Conservation (phyloP, 1,140 invertebrate species). For the Chrysomallon squamiferum region DNA sequence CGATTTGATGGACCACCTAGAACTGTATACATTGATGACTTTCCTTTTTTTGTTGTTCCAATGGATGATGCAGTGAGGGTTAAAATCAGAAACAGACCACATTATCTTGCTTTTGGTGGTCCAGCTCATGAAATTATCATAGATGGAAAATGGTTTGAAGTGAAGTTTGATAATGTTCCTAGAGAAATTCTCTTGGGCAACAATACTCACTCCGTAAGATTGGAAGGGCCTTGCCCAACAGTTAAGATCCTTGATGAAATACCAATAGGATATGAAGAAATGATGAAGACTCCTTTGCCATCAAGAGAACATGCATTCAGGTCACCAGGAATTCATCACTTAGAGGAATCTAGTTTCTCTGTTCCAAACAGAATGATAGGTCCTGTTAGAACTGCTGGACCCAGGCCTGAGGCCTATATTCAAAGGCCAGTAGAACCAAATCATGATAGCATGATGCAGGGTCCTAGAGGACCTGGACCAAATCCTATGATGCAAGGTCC, state of each 20-base stretch:
- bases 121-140: conserved; percentile 83
- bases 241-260: conserved; percentile 66
- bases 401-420: background rate
- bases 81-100: conserved; percentile 75
- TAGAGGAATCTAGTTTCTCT: background rate
- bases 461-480: no score
- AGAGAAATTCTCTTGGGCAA: conserved; percentile 59
- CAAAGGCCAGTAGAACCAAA: background rate
- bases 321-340: background rate
- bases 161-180: conserved; percentile 56
- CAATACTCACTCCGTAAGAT: conserved; percentile 81
- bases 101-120: conserved; percentile 88
- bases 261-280: conserved; percentile 21
- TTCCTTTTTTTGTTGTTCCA: conserved; percentile 73
- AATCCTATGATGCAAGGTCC: no score
- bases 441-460: background rate
- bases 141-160: conserved; percentile 69
- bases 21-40: conserved; percentile 87
- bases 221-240: conserved; percentile 81
- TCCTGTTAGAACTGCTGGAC: background rate
- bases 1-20: conserved; percentile 89
- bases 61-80: conserved; percentile 80
- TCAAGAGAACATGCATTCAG: background rate
- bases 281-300: conserved; percentile 1
- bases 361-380: conserved; percentile 2